These are phyloP conservation scores for Microplitis deprimator DNA, from an alignment of 2,888 invertebrate species.

Conservation along the genomic window DNA sequence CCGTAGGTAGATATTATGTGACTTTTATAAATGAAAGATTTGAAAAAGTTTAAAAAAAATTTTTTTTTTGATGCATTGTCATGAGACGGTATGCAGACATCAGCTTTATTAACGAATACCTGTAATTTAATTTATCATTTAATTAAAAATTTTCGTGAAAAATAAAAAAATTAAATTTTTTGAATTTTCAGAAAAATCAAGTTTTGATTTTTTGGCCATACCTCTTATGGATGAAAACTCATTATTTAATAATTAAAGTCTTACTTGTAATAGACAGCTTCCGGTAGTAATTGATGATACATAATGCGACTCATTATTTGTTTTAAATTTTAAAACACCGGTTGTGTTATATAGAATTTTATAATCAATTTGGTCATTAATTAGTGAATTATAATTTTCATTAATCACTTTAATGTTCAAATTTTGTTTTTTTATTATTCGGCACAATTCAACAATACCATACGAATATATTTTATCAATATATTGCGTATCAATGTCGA, in stretches of 20 bases:
- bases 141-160: too few species aligned
- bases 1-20: background rate
- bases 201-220: background rate
- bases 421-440: background rate
- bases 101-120: background rate
- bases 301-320: background rate
- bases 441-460: background rate
- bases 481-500: background rate
- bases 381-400: background rate
- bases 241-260: background rate
- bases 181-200: background rate
- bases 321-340: background rate
- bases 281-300: background rate
- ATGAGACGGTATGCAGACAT: background rate
- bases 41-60: background rate
- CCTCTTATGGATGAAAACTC: background rate
- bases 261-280: background rate
- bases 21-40: background rate
- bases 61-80: background rate
- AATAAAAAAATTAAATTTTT: background rate
- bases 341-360: background rate
- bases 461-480: conserved; percentile 45
- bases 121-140: too few species aligned
- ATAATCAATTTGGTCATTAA: background rate
- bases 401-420: background rate